Evolutionary conservation across 2,113 vertebrate species (phyloP), one percentile per base, ranked within the genome.

Genomic region (Brienomyrus longianalis): DNA sequence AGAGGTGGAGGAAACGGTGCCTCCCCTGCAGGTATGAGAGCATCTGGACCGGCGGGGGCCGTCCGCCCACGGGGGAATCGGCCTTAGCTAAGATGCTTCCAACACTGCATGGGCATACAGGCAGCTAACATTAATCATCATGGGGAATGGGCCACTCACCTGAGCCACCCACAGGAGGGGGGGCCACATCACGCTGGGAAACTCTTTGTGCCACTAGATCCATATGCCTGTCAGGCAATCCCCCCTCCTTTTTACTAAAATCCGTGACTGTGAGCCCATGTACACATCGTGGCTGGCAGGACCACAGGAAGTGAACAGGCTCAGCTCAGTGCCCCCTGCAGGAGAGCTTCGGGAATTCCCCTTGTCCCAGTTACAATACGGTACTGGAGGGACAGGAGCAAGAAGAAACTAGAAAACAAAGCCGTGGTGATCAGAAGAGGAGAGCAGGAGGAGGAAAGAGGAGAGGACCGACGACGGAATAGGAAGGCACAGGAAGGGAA

Each of bases 281-380:
- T 19, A 19, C 27, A 77, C 11, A 3, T 39, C 5, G 74, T 35
- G 31, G 86, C n/a, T 7, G 35, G 86, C 15, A 21, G 10, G 74
- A 91, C 51, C 45, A 83, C 83, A 89, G 1, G 90, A 52, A 85
- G 87, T 70, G 91, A 91, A 88, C 52, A 88, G 77, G 48, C 6
- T 21, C n/a, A 45, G 45, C 21, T 80, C 50, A 52, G 85, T 43
- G 8, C 51, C 89, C 51, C 89, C 89, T 90, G 50, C 48, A 80
- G 35, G 62, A 90, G 70, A 47, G 10, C 2, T 48, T 31, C 1
- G 62, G 62, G n/a, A 27, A 70, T 31, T 19, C 2, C 10, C 47
- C 23, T 7, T 11, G 35, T 17, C 31, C 39, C 39, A 59, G 39
- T 48, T 85, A 43, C 27, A 43, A 35, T 5, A 43, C 5, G 35